A percentile compares a stretch with the other conserved stretches of the same genome.
Evolutionary conservation across 2,797 vertebrate genomes (phyloP).

Genomic region (Spinibarbus caldwelli): DNA sequence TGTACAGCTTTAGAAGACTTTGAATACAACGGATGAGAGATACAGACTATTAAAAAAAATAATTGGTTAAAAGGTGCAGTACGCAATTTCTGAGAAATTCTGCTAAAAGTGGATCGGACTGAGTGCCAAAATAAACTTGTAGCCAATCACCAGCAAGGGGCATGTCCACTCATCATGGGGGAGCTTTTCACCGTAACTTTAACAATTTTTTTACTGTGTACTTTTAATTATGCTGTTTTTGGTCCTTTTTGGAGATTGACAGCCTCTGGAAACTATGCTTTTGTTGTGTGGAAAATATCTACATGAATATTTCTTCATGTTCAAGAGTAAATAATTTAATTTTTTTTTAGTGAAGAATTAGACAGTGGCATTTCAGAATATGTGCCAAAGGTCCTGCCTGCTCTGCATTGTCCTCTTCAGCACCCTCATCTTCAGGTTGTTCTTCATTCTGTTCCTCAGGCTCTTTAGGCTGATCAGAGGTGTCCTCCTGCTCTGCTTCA

Average conservation of each 20-base stretch:
- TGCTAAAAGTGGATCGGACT: neutral
- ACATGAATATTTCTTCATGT: neutral
- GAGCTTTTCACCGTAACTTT: neutral
- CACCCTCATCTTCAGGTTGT: slow-evolving; percentile 16
- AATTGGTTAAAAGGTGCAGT: neutral
- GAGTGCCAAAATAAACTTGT: neutral
- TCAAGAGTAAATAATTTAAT: neutral
- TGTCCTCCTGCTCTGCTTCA: slow-evolving; percentile 36
- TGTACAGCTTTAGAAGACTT: neutral
- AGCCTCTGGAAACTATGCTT: neutral
- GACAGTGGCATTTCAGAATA: neutral
- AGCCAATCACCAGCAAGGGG: neutral
- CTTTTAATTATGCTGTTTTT: neutral
- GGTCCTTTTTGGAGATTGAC: neutral
- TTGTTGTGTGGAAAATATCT: neutral
- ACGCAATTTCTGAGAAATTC: neutral
- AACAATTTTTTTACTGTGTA: neutral
- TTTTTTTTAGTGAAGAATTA: neutral
- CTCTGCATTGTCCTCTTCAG: slow-evolving; percentile 15
- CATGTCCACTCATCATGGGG: neutral
- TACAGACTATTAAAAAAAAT: neutral
- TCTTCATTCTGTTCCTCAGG: slow-evolving; percentile 40
- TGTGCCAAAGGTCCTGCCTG: slow-evolving; percentile 28
- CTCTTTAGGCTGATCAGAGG: slow-evolving; percentile 51
- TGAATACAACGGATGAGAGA: neutral